A percentile compares a stretch with the other conserved stretches of the same genome.
Conservation (phyloP, 1,140 invertebrate genomes). For the Papilio polytes region DNA sequence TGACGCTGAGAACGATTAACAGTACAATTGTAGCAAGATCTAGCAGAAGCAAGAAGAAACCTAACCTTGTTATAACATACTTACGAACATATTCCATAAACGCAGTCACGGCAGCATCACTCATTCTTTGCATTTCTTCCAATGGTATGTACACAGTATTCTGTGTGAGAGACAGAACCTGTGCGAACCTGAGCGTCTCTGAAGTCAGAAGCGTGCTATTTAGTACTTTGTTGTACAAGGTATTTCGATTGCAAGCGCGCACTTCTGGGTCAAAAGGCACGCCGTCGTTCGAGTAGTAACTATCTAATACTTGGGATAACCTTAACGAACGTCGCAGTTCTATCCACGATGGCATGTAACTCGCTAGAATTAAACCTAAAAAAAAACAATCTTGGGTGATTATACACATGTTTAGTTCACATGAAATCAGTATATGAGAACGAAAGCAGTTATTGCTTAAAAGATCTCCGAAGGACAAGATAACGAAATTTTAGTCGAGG, state of each 20-base stretch:
- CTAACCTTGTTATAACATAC: conserved; percentile 44
- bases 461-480: not conserved
- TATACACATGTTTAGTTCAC: too few species aligned
- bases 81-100: conserved; percentile 80
- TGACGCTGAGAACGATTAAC: conserved; percentile 54
- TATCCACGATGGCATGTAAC: conserved; percentile 82
- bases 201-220: conserved; percentile 64
- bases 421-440: not conserved
- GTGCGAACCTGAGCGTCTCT: conserved; percentile 74
- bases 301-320: conserved; percentile 87
- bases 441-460: too few species aligned
- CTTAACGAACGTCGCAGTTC: conserved; percentile 79
- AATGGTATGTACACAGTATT: conserved; percentile 73
- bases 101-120: conserved; percentile 66
- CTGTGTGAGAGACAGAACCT: conserved; percentile 73
- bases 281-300: conserved; percentile 88
- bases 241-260: conserved; percentile 84
- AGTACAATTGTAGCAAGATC: not conserved
- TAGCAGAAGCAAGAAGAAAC: too few species aligned
- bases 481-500: not conserved
- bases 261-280: conserved; percentile 83
- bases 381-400: not conserved
- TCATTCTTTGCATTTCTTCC: conserved; percentile 73
- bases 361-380: conserved; percentile 86
- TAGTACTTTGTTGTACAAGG: conserved; percentile 77